Conservation (phyloP, 2,888 invertebrate genomes). For the Ecdyonurus torrentis region DNA sequence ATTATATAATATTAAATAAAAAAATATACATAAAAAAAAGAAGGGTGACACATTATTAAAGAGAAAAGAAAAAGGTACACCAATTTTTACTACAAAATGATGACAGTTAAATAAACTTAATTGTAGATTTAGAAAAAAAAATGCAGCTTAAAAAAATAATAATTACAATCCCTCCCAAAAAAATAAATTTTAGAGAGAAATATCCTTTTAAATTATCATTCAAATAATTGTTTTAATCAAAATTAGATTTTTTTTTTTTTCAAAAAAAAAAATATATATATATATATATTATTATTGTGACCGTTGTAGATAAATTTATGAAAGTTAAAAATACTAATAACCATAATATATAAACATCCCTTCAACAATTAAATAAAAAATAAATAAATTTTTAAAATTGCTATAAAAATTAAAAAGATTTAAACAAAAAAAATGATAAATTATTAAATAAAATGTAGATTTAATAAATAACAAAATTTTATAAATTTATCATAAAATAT, state of each 20-base stretch:
- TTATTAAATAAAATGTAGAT: too few relatives aligned
- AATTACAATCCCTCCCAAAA: neutral
- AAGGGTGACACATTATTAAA: neutral
- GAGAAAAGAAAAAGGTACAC: neutral
- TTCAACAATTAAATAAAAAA: too few relatives aligned
- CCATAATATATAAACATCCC: neutral
- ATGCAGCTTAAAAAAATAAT: neutral
- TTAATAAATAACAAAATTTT: too few relatives aligned
- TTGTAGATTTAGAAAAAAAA: neutral
- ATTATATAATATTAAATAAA: neutral
- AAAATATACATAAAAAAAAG: neutral
- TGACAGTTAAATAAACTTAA: constrained; percentile 1
- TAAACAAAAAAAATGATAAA: too few relatives aligned
- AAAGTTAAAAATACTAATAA: neutral
- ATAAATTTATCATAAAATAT: too few relatives aligned
- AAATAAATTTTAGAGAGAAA: neutral
- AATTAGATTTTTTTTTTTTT: neutral
- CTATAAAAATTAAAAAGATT: too few relatives aligned
- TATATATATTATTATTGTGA: neutral
- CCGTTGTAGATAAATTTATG: neutral
- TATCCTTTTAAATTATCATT: neutral
- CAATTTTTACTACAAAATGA: constrained; percentile 3
- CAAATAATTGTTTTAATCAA: neutral
- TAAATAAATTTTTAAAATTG: too few relatives aligned
- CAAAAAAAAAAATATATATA: neutral